Evolutionary conservation across 2,113 vertebrate species (phyloP).

Genomic region (Eulemur rufifrons): DNA sequence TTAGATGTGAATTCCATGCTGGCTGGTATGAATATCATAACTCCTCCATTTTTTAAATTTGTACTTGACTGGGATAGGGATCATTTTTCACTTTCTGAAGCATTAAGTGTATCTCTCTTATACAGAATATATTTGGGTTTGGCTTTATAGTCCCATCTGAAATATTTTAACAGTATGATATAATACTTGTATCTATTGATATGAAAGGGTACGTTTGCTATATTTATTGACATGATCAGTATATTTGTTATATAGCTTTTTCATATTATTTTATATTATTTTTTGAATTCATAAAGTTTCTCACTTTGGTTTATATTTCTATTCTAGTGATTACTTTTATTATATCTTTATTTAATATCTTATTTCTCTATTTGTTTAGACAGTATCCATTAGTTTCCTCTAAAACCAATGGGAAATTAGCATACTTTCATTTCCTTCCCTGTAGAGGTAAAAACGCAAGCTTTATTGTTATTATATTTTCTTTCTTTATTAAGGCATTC

Average conservation of each 20-base stretch:
- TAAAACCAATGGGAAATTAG: background rate
- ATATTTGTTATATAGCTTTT: background rate
- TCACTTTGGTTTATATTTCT: background rate
- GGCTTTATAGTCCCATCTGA: background rate
- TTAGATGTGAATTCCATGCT: background rate
- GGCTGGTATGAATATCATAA: background rate
- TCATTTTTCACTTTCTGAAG: background rate
- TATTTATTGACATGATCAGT: background rate
- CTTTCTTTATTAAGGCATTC: conserved; percentile 12
- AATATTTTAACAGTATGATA: background rate
- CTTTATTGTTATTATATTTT: background rate
- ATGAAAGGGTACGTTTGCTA: background rate
- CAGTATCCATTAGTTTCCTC: background rate
- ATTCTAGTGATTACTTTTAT: background rate
- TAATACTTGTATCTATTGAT: background rate
- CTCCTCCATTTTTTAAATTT: background rate
- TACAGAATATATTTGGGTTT: background rate
- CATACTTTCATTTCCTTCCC: background rate
- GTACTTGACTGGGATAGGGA: background rate
- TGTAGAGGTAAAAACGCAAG: background rate
- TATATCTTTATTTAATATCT: background rate
- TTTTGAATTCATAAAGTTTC: background rate
- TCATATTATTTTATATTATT: background rate
- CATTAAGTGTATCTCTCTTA: background rate
- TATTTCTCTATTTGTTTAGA: conserved; percentile 2